Evolutionary conservation across 1,140 invertebrate genomes (phyloP), one percentile per base, ranked within the genome.

Genomic region (Lordiphosa mommai): DNA sequence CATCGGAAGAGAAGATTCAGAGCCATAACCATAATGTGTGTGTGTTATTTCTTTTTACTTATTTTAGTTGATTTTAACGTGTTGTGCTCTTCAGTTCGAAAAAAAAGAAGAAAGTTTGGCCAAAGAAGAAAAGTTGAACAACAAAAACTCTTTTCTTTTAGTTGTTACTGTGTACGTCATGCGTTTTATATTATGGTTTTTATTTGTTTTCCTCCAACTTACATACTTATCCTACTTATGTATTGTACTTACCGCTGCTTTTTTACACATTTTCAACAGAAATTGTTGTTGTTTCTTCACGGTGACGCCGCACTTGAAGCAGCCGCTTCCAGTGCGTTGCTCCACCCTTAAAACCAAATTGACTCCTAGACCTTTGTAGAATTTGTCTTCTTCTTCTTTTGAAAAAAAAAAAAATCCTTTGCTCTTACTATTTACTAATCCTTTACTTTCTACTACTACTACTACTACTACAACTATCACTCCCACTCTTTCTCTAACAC

Each of bases 241-340:
- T 66, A 66, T 66, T 66, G 63, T 66, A 66, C 64, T 69, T 68
- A 69, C 64, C 65, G 65, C 65, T 68, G 65, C 65, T 68, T 68
- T 27, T 68, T 68, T 68, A 80, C 61, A 84, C 67, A 68, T 82
- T 27, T 82, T 73, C 72, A 72, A 72, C 77, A 84, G 77, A 84
- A 84, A 85, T 84, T 84, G 77, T 84, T 84, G 77, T 84, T 84
- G 77, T 84, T 84, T 85, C 70, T 74, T 49, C 48, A 36, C 55
- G 61, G 38, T 53, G 67, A 4, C 57, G 63, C 33, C 58, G 72
- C 77, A 82, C 77, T 82, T 61, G 63, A 77, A 65, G 63, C 64
- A 10, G 37, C 57, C 63, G 61, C 71, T 82, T 80, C 48, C 56
- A 76, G 41, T 82, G 76, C 61, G 77, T 40, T 57, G 65, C 72